Evolutionary conservation across 2,888 invertebrate genomes (phyloP).

Genomic region (Scaptomyza caliginosa): DNA sequence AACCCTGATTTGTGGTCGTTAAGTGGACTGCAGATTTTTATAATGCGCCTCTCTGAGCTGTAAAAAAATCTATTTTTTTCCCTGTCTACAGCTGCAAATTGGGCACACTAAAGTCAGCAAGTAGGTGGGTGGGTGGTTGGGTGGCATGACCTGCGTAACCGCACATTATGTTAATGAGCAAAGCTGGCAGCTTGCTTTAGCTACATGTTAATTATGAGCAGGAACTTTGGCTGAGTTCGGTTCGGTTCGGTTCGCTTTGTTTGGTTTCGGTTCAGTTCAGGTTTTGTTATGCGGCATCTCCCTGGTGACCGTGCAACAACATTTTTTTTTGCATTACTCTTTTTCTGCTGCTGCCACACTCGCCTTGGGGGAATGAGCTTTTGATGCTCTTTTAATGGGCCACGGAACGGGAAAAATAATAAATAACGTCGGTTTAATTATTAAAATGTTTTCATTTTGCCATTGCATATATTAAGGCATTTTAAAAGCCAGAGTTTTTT

Average conservation of each 20-base stretch:
- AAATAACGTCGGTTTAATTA: constrained; percentile 66
- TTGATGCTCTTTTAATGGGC: constrained; percentile 38
- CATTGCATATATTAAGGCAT: constrained; percentile 51
- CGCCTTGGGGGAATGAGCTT: constrained; percentile 13
- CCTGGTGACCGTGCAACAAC: constrained; percentile 15
- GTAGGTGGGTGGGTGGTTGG: not conserved
- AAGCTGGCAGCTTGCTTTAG: constrained; percentile 25
- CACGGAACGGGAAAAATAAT: constrained; percentile 13
- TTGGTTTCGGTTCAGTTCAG: constrained; percentile 20
- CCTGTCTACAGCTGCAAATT: constrained; percentile 7
- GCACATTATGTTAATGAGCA: constrained; percentile 81
- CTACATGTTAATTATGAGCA: constrained; percentile 66
- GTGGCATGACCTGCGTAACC: constrained; percentile 45
- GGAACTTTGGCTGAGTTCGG: constrained; percentile 18
- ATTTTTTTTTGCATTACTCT: constrained; percentile 17
- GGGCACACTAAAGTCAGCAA: not conserved
- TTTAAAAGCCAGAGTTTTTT: constrained; percentile 38
- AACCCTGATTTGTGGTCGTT: constrained; percentile 32
- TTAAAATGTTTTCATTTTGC: constrained; percentile 65
- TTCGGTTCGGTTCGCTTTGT: constrained; percentile 19
- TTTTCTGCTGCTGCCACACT: constrained; percentile 14
- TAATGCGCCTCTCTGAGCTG: constrained; percentile 29
- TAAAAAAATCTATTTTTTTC: constrained; percentile 4
- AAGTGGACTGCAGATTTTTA: constrained; percentile 34
- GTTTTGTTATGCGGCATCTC: constrained; percentile 42